A percentile compares a stretch with the other conserved stretches of the same genome.
Evolutionary conservation across 2,888 invertebrate species (phyloP).

Genomic region (Tiliacea aurago): DNA sequence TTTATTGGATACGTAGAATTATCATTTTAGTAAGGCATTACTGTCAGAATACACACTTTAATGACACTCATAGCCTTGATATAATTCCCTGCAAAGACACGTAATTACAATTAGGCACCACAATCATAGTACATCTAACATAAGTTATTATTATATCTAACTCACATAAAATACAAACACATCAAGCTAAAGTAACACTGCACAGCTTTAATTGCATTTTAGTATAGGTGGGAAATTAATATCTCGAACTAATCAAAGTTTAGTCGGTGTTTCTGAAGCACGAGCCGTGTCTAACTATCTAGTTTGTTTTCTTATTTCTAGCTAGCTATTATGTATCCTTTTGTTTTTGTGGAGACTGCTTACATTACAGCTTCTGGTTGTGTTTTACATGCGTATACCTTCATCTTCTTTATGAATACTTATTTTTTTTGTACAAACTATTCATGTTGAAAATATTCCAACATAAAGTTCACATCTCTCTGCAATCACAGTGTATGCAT

Average conservation of each 20-base stretch:
- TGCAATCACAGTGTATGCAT: slow-evolving; percentile 24
- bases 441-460: slow-evolving; percentile 26
- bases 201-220: slow-evolving; percentile 75
- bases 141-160: neutral
- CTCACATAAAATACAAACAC: slow-evolving; percentile 36
- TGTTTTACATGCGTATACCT: slow-evolving; percentile 18
- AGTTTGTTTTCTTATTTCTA: slow-evolving; percentile 64
- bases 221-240: slow-evolving; percentile 81
- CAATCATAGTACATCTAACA: neutral
- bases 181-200: slow-evolving; percentile 51
- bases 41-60: neutral
- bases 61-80: neutral
- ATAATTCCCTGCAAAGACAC: neutral
- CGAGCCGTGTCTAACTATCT: slow-evolving; percentile 54
- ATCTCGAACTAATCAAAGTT: slow-evolving; percentile 84
- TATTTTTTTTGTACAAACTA: slow-evolving; percentile 2
- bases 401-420: slow-evolving; percentile 6
- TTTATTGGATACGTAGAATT: neutral
- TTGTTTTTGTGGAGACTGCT: slow-evolving; percentile 43
- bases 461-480: slow-evolving; percentile 8
- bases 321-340: slow-evolving; percentile 51
- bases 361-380: slow-evolving; percentile 29
- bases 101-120: neutral
- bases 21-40: neutral
- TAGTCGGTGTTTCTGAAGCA: slow-evolving; percentile 74